Conservation (phyloP, 1,140 invertebrate genomes). For the Euura lappo region DNA sequence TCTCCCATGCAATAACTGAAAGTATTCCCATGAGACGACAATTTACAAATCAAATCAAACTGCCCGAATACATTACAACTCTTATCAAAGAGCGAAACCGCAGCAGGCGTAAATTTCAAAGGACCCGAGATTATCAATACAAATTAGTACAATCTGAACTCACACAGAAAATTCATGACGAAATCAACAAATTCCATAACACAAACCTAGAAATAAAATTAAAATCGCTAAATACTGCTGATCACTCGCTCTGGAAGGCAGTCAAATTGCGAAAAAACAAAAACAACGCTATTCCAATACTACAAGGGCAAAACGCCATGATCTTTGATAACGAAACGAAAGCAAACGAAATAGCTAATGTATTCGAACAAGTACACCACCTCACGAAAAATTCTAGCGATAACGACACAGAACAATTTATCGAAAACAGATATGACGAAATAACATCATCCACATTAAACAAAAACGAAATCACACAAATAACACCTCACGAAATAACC, state of each 20-base stretch:
- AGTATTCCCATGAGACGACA: slow-evolving; percentile 13
- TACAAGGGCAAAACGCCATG: slow-evolving; percentile 16
- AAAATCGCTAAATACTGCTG: slow-evolving; percentile 26
- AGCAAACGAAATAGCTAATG: slow-evolving; percentile 33
- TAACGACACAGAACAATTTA: slow-evolving; percentile 12
- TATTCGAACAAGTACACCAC: slow-evolving; percentile 36
- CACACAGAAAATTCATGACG: slow-evolving; percentile 21
- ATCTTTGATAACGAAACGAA: slow-evolving; percentile 32
- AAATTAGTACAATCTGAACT: slow-evolving; percentile 18
- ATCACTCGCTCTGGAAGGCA: slow-evolving; percentile 35
- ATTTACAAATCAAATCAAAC: slow-evolving; percentile 10
- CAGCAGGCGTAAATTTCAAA: slow-evolving; percentile 32
- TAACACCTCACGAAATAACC: not conserved
- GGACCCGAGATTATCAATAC: slow-evolving; percentile 11
- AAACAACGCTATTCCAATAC: slow-evolving; percentile 22
- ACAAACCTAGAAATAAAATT: slow-evolving; percentile 25
- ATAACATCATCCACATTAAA: not conserved
- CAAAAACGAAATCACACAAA: not conserved
- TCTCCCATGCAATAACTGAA: slow-evolving; percentile 21
- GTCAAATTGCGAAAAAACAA: slow-evolving; percentile 36
- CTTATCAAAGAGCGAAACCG: slow-evolving; percentile 29
- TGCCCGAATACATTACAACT: slow-evolving; percentile 16
- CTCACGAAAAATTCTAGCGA: slow-evolving; percentile 29
- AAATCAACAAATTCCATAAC: slow-evolving; percentile 29
- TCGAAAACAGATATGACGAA: not conserved